These are phyloP conservation scores for Danio aesculapii DNA, from an alignment of 2,797 vertebrate genomes.

Conservation along the genomic window DNA sequence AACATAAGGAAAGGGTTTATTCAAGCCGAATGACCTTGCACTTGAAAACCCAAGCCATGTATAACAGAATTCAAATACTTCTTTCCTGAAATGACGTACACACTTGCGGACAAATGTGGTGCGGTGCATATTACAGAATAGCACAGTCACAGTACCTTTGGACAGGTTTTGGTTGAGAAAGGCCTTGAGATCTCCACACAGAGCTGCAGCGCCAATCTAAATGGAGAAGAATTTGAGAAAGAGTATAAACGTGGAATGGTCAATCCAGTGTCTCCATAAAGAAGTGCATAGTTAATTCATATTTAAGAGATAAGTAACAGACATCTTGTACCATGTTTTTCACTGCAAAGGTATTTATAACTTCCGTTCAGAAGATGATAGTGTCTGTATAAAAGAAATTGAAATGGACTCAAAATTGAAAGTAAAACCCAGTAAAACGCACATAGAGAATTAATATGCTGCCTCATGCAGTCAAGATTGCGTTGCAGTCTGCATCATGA, in stretches of 20 bases:
- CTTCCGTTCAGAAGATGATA: too few species aligned
- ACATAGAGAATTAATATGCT: too few species aligned
- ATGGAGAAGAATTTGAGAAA: not conserved
- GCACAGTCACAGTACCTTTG: conserved; percentile 77
- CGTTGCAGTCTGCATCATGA: too few species aligned
- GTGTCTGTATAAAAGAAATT: too few species aligned
- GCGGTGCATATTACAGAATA: not conserved
- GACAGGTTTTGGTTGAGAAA: conserved; percentile 82
- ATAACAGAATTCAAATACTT: not conserved
- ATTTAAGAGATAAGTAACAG: too few species aligned
- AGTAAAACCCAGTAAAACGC: too few species aligned
- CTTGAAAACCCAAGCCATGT: not conserved
- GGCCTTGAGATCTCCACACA: conserved; percentile 82
- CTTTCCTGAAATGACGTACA: not conserved
- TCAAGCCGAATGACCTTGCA: not conserved
- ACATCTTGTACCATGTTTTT: too few species aligned
- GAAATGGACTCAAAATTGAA: too few species aligned
- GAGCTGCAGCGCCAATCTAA: conserved; percentile 79
- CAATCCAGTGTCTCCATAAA: too few species aligned
- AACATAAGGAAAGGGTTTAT: not conserved
- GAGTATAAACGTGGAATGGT: not conserved
- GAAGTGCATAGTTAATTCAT: too few species aligned
- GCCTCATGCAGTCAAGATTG: too few species aligned
- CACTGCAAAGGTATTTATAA: too few species aligned
- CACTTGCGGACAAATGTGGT: not conserved